Base-by-base conservation (phyloP, 2,888 invertebrate species). In the Nemoura dubitans region DNA sequence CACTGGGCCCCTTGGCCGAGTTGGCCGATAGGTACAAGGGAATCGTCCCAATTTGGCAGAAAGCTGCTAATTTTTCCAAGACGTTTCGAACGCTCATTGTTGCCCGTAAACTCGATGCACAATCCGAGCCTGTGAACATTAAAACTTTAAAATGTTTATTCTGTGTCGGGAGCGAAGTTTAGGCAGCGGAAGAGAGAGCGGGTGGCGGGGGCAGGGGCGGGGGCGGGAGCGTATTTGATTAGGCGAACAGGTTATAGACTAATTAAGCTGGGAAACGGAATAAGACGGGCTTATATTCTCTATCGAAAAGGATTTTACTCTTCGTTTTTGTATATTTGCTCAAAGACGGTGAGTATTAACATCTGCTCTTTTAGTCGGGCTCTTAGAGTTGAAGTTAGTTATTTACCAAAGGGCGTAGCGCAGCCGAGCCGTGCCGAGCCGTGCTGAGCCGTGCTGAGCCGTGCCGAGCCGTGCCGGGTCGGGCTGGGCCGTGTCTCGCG, bases 311-410 rank as follows among this genome's bases (percentile, higher is more conserved):
- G 76, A 76, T 84, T 84, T 76, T 84, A 6, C 16, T 76, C 59
- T 76, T 84, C 59, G 28, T 84, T 84, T 84, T 84, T 84, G 84
- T 84, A 84, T 84, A 84, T 84, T 84, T 84, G 84, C 59, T 84
- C 28, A 76, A 25, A 76, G 59, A 43, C 28, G 76, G 59, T 84
- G 84, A 84, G 84, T 43, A 84, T 28, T 84, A 59, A 43, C 84
- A 84, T 84, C 84, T 84, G 84, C 84, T 84, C 81, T 84, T 84
- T 83, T 84, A 59, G 84, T 59, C 83, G 36, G 83, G 83, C 29
- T 84, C 76, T 84, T 84, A 26, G 84, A 84, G 59, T 84, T 84
- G 26, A 76, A 84, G 84, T 84, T 84, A 29, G 84, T 76, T 84
- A 84, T 84, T 84, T 84, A 84, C 84, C 26, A 84, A 76, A 84